A percentile compares a stretch with the other conserved stretches of the same genome.
Evolutionary conservation across 2,888 invertebrate genomes (phyloP).

Genomic region (Gandaritis pyraliata): DNA sequence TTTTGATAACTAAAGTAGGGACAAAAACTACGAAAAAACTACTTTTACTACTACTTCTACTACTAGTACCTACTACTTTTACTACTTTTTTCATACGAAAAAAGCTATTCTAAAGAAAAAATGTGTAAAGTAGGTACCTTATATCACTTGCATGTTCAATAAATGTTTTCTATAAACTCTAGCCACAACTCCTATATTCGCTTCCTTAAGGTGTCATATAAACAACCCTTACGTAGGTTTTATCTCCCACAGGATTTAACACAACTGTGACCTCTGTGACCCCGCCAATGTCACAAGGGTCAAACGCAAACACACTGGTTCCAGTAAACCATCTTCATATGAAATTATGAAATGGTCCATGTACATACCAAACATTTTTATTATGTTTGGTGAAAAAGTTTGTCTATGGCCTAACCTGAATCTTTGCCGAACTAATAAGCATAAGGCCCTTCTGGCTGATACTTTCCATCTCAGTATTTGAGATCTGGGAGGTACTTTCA

Average conservation of each 20-base stretch:
- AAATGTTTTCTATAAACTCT: not conserved
- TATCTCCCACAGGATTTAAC: conserved; percentile 15
- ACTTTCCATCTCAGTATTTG: not conserved
- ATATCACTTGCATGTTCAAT: not conserved
- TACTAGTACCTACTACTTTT: no score
- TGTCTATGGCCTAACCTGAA: no score
- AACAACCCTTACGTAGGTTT: conserved; percentile 21
- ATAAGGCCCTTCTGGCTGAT: no score
- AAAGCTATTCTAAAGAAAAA: no score
- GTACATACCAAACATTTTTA: no score
- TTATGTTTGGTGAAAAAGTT: no score
- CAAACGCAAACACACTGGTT: conserved; percentile 2
- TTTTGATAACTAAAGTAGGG: no score
- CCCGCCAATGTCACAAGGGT: conserved; percentile 18
- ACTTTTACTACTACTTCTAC: no score
- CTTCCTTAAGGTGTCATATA: conserved; percentile 9
- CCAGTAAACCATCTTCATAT: not conserved
- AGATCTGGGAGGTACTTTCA: no score
- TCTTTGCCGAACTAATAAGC: no score
- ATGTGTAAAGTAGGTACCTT: not conserved
- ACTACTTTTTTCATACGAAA: no score
- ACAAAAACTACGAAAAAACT: no score
- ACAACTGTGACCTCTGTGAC: conserved; percentile 19
- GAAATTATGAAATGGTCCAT: not conserved
- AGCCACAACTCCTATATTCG: not conserved